phyloP scores from a whole-genome alignment of 2,113 vertebrate genomes.

The Brachirus orientalis region DNA sequence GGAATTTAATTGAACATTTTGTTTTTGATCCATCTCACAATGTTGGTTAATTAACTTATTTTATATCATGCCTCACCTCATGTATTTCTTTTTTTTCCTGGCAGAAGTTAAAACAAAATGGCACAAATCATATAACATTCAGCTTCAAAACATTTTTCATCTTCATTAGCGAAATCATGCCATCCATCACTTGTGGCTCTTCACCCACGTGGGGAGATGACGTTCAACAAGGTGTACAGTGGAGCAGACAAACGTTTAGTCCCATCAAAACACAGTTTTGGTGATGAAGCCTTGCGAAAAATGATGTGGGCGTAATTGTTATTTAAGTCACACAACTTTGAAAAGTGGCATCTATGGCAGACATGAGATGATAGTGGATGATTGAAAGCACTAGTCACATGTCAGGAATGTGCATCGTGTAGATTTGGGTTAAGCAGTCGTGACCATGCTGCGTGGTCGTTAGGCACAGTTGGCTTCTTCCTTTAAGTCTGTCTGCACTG shows the following conservation, averaged over 20 bases:
- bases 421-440: constrained; percentile 34
- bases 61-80: neutral
- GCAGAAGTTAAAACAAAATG: constrained; percentile 33
- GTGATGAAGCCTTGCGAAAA: constrained; percentile 29
- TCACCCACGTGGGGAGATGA: too few species aligned
- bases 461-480: constrained; percentile 73
- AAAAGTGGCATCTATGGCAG: constrained; percentile 1
- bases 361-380: constrained; percentile 15
- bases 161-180: constrained; percentile 1
- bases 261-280: neutral
- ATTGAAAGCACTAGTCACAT: constrained; percentile 23
- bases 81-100: neutral
- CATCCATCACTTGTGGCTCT: constrained; percentile 9
- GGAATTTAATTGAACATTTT: neutral
- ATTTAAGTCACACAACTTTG: constrained; percentile 2
- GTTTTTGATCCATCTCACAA: neutral
- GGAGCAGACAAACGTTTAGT: too few species aligned
- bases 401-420: constrained; percentile 47
- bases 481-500: constrained; percentile 28
- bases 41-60: neutral
- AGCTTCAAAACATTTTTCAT: constrained; percentile 30
- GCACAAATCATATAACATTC: constrained; percentile 48
- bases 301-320: neutral
- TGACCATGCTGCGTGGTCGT: constrained; percentile 55
- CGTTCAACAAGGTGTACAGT: too few species aligned